Conservation (phyloP, 2,888 invertebrate genomes). For the Heteromurus nitidus region DNA sequence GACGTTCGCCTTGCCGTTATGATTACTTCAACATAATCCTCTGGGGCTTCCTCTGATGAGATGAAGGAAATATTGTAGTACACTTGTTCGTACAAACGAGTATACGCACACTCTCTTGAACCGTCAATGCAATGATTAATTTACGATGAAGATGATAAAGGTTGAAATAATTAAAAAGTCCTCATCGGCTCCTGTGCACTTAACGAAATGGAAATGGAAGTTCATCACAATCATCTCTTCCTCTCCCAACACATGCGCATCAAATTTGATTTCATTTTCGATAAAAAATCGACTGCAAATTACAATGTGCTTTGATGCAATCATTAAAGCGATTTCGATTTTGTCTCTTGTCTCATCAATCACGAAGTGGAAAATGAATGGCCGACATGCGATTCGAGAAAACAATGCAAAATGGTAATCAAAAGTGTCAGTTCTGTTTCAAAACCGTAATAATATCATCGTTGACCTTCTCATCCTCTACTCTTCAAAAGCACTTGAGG, state of each 20-base stretch:
- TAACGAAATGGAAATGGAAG: constrained; percentile 33
- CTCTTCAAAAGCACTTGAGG: not conserved
- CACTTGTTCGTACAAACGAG: not conserved
- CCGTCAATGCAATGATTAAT: not conserved
- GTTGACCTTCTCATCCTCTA: not conserved
- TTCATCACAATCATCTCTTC: constrained; percentile 13
- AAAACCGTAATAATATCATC: not conserved
- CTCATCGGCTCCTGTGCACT: constrained; percentile 35
- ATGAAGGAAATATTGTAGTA: not conserved
- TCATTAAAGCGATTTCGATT: not conserved
- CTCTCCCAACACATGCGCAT: no score
- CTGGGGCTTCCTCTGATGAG: not conserved
- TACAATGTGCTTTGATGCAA: not conserved
- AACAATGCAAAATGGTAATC: not conserved
- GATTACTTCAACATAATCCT: constrained; percentile 30
- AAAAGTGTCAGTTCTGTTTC: not conserved
- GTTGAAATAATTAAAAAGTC: constrained; percentile 18
- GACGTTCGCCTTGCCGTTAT: constrained; percentile 45
- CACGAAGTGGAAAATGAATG: not conserved
- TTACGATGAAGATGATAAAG: not conserved
- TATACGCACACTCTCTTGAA: not conserved
- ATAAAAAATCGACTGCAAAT: not conserved
- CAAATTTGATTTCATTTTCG: not conserved
- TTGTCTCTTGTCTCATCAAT: not conserved
- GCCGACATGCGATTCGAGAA: not conserved